Evolutionary conservation across 2,113 vertebrate species (phyloP).

Genomic region (Petaurus breviceps): DNA sequence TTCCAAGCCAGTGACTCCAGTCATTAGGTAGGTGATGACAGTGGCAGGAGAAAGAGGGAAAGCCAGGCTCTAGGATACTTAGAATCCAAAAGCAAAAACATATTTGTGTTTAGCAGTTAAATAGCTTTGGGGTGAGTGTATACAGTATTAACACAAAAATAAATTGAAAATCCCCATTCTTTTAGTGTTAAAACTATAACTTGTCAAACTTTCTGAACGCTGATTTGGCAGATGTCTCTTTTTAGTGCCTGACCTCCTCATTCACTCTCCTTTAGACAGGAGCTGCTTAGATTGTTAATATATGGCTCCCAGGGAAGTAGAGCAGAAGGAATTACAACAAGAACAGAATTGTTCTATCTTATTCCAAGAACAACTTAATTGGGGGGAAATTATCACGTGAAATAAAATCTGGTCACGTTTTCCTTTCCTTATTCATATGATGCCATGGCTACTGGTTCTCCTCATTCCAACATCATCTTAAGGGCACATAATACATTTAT

Average conservation of each 20-base stretch:
- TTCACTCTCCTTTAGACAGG: conserved; percentile 8
- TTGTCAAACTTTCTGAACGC: conserved; percentile 3
- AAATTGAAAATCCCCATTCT: neutral
- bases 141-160: neutral
- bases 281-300: conserved; percentile 28
- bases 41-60: neutral
- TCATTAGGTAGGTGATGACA: neutral
- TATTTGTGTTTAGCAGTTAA: neutral
- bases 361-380: neutral
- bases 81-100: neutral
- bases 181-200: neutral
- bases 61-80: neutral
- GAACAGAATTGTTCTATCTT: rapidly evolving
- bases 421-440: neutral
- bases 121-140: neutral
- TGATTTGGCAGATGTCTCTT: neutral
- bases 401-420: neutral
- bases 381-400: rapidly evolving
- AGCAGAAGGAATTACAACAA: neutral
- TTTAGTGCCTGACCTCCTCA: neutral
- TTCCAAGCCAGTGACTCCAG: neutral
- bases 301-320: neutral
- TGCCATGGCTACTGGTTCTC: neutral
- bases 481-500: neutral
- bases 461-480: neutral